A percentile compares a stretch with the other conserved stretches of the same genome.
phyloP scores from a whole-genome alignment of 2,888 invertebrate species.

The Yponomeuta sedellus region DNA sequence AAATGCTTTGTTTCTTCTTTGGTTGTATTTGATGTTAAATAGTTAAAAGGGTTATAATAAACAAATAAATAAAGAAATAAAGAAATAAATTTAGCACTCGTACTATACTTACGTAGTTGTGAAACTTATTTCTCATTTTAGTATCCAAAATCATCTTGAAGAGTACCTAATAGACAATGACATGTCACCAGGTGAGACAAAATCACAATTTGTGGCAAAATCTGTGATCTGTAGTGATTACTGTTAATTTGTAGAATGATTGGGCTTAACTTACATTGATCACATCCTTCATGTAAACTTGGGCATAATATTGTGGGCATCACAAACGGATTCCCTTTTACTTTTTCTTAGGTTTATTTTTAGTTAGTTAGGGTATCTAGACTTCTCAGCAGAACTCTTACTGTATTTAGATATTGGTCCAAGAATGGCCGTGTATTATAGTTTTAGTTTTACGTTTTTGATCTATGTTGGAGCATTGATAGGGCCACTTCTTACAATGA shows the following conservation, averaged over 20 bases:
- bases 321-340: not conserved
- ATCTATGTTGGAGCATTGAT: not conserved
- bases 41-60: constrained; percentile 28
- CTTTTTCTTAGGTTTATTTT: not conserved
- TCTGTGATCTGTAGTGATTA: constrained; percentile 55
- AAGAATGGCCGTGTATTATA: not conserved
- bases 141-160: constrained; percentile 36
- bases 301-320: not conserved
- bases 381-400: not conserved
- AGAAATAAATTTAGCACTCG: constrained; percentile 39
- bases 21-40: constrained; percentile 52
- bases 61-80: too few species aligned
- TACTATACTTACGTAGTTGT: constrained; percentile 34
- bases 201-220: constrained; percentile 39
- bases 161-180: too few species aligned
- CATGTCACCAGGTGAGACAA: constrained; percentile 36
- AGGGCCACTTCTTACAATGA: too few species aligned
- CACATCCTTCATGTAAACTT: not conserved
- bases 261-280: constrained; percentile 11
- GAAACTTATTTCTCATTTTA: constrained; percentile 32
- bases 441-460: not conserved
- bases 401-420: not conserved
- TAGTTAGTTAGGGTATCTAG: not conserved
- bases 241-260: constrained; percentile 35
- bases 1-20: constrained; percentile 33